phyloP scores from a whole-genome alignment of 2,888 invertebrate species.

The Dione vanillae region DNA sequence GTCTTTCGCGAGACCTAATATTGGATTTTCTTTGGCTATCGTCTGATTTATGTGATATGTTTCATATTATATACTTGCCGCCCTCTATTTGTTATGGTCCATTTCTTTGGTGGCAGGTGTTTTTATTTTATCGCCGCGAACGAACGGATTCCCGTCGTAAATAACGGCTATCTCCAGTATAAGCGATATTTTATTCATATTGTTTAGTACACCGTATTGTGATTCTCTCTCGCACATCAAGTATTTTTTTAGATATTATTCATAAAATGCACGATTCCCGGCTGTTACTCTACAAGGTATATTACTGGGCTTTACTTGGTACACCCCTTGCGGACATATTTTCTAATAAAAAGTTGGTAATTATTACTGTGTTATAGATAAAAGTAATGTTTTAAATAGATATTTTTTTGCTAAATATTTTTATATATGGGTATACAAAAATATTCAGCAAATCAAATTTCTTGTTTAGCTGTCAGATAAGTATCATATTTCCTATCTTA shows the following conservation, averaged over 20 bases:
- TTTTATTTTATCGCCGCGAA: constrained; percentile 58
- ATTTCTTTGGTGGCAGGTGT: constrained; percentile 53
- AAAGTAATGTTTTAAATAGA: too few species aligned
- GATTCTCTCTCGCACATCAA: constrained; percentile 1
- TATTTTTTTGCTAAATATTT: too few species aligned
- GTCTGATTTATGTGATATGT: constrained; percentile 65
- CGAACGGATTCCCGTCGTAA: too few species aligned
- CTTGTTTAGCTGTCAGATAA: too few species aligned
- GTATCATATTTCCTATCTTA: too few species aligned
- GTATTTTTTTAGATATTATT: neutral
- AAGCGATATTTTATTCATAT: constrained; percentile 55
- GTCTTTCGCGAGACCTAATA: constrained; percentile 61
- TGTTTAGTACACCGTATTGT: constrained; percentile 35
- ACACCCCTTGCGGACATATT: too few species aligned
- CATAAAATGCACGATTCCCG: neutral
- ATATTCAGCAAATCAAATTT: too few species aligned
- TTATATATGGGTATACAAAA: too few species aligned
- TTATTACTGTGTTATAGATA: too few species aligned
- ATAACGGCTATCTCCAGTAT: constrained; percentile 52
- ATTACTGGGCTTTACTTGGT: too few species aligned
- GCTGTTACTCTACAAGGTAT: too few species aligned
- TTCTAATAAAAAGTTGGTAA: too few species aligned
- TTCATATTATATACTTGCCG: constrained; percentile 37
- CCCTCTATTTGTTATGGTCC: constrained; percentile 57
- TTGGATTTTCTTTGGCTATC: constrained; percentile 53